Percentiles rank a stretch among this genome's conserved stretches.
These are phyloP conservation scores for Leptocoma aspasia DNA, from an alignment of 2,113 vertebrate genomes.

Conservation along the genomic window DNA sequence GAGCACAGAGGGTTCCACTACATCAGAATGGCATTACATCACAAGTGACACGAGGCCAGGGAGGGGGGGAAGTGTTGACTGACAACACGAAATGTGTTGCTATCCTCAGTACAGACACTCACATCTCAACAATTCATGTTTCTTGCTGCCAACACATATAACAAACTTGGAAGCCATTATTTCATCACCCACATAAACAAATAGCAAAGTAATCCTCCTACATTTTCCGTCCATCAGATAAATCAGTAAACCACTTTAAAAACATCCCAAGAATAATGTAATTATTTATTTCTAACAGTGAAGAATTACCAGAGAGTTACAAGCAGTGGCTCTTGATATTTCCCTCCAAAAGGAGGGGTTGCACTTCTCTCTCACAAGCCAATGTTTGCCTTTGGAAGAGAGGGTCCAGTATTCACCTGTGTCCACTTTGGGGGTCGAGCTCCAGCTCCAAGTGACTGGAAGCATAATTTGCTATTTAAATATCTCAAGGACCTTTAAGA, in stretches of 20 bases:
- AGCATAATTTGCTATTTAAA: not conserved
- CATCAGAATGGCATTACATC: slow-evolving; percentile 10
- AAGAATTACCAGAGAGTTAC: slow-evolving; percentile 43
- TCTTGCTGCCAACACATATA: slow-evolving; percentile 32
- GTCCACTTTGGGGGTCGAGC: fast-evolving
- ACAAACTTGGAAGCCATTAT: not conserved
- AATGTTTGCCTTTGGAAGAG: not conserved
- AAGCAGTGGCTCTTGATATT: not conserved
- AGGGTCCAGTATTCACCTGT: fast-evolving
- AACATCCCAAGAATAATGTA: slow-evolving; percentile 34
- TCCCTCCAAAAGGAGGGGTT: not conserved
- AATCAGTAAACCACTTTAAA: not conserved
- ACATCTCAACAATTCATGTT: not conserved
- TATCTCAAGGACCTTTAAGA: not conserved
- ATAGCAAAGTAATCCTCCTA: not conserved
- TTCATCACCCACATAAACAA: not conserved
- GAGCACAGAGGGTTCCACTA: not conserved
- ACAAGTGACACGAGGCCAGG: not conserved
- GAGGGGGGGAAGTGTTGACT: not conserved
- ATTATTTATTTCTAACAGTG: slow-evolving; percentile 38
- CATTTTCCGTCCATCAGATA: not conserved
- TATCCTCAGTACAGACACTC: slow-evolving; percentile 15
- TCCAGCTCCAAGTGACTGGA: not conserved
- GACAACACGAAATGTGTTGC: slow-evolving; percentile 19
- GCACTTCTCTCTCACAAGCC: not conserved